These are phyloP conservation scores for Carcharodon carcharias DNA, from an alignment of 2,797 vertebrate genomes.

Conservation along the genomic window DNA sequence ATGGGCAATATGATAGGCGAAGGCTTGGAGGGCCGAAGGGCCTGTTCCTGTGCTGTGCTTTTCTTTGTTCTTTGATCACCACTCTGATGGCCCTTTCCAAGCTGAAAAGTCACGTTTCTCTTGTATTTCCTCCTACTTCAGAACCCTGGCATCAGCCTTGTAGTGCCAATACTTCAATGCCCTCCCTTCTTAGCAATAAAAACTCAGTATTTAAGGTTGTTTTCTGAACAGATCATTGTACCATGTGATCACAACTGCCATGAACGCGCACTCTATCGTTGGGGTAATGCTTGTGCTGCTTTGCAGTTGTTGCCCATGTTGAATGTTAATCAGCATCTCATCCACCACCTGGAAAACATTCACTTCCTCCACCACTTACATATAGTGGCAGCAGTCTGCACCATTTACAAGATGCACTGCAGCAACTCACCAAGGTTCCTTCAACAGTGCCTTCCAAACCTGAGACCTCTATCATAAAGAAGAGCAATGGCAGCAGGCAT, in stretches of 20 bases:
- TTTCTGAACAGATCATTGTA: neutral
- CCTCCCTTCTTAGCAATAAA: neutral
- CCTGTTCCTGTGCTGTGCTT: too few relatives aligned
- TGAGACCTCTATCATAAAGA: too few relatives aligned
- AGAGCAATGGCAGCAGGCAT: too few relatives aligned
- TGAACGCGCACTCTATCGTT: neutral
- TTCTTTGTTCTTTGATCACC: neutral
- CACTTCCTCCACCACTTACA: too few relatives aligned
- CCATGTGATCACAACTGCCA: neutral
- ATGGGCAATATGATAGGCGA: too few relatives aligned
- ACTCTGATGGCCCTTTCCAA: neutral
- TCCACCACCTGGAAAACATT: too few relatives aligned
- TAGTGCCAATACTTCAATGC: neutral
- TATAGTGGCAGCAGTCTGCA: too few relatives aligned
- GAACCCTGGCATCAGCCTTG: neutral
- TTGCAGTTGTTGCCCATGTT: neutral
- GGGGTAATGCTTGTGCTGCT: neutral
- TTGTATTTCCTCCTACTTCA: neutral
- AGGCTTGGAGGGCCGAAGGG: too few relatives aligned
- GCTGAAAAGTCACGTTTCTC: neutral
- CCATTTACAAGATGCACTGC: too few relatives aligned
- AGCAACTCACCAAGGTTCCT: too few relatives aligned
- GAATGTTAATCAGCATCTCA: too few relatives aligned
- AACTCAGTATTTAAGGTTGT: neutral
- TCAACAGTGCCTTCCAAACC: too few relatives aligned